phyloP scores from a whole-genome alignment of 2,888 invertebrate genomes.

The Drymonia ruficornis region DNA sequence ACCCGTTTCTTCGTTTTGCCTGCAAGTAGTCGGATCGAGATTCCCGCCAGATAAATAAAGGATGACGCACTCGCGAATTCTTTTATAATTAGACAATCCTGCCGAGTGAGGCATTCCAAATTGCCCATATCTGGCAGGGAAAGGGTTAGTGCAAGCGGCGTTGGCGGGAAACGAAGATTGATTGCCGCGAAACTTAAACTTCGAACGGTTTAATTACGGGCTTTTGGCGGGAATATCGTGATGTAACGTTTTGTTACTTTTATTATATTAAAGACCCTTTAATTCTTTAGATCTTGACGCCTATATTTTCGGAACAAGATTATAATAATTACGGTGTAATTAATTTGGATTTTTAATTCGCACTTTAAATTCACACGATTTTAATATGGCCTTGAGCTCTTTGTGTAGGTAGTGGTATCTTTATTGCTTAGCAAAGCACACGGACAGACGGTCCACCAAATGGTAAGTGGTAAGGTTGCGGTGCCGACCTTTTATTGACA shows the following conservation, averaged over 20 bases:
- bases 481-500: not conserved
- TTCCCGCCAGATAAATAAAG: slow-evolving; percentile 50
- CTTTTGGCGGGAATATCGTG: not conserved
- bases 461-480: too few relatives aligned
- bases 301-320: slow-evolving; percentile 20
- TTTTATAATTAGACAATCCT: slow-evolving; percentile 56
- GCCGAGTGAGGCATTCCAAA: slow-evolving; percentile 42
- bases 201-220: slow-evolving; percentile 47
- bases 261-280: slow-evolving; percentile 22
- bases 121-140: slow-evolving; percentile 37
- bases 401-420: too few relatives aligned
- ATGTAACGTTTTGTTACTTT: slow-evolving; percentile 19
- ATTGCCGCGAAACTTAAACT: slow-evolving; percentile 38
- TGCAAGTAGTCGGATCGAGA: slow-evolving; percentile 39
- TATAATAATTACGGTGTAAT: slow-evolving; percentile 21
- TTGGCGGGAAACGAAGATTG: slow-evolving; percentile 46
- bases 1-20: slow-evolving; percentile 40
- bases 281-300: slow-evolving; percentile 23
- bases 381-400: not conserved
- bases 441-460: too few relatives aligned
- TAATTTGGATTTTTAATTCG: not conserved
- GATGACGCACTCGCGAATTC: slow-evolving; percentile 55
- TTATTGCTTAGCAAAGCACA: too few relatives aligned
- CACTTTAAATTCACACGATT: not conserved
- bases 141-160: slow-evolving; percentile 11